phyloP scores from a whole-genome alignment of 2,888 invertebrate genomes.

The Ophion ellenae region DNA sequence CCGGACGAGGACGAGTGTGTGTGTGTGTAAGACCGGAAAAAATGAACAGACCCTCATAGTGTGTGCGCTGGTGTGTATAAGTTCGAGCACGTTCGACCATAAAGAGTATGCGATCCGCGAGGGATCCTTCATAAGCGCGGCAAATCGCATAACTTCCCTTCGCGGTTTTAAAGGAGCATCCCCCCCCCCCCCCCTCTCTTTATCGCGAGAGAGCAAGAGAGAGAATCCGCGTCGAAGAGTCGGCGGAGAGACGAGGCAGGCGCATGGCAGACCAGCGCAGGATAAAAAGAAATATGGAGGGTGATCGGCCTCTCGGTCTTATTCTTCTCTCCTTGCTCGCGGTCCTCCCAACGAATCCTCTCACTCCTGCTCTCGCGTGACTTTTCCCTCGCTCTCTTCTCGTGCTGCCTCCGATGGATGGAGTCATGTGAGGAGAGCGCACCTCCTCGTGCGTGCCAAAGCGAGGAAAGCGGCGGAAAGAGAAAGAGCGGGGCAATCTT shows the following conservation, averaged over 20 bases:
- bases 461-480: constrained; percentile 52
- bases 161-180: constrained; percentile 62
- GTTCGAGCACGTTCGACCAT: constrained; percentile 63
- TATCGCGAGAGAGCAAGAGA: constrained; percentile 7
- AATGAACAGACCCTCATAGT: not conserved
- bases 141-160: constrained; percentile 79
- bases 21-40: constrained; percentile 1
- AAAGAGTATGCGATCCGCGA: constrained; percentile 51
- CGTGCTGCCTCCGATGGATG: constrained; percentile 68
- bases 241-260: not conserved
- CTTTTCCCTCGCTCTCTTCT: constrained; percentile 38
- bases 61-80: constrained; percentile 20
- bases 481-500: constrained; percentile 53
- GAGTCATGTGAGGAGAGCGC: constrained; percentile 74
- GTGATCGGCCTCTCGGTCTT: constrained; percentile 79
- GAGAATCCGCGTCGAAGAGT: constrained; percentile 35
- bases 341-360: constrained; percentile 21
- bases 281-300: constrained; percentile 82
- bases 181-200: not conserved
- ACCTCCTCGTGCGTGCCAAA: constrained; percentile 62
- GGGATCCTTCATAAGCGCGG: constrained; percentile 67
- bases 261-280: constrained; percentile 74
- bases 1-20: constrained; percentile 35
- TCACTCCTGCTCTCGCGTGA: constrained; percentile 21
- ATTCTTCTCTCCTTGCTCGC: constrained; percentile 50